Base-by-base conservation (phyloP, 2,797 vertebrate species). In the Xenentodon cancila region DNA sequence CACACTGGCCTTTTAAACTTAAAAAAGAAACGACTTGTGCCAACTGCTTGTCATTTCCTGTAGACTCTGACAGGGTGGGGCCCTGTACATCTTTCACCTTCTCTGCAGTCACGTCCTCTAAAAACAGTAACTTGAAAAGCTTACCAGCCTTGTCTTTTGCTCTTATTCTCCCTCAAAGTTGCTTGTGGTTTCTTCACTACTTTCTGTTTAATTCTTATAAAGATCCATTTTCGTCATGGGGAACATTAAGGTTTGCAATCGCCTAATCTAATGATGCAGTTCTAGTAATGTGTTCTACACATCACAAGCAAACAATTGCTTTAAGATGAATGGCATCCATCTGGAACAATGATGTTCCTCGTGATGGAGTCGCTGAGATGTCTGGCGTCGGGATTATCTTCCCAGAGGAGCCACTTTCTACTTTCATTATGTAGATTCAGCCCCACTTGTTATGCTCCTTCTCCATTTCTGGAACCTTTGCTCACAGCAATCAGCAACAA, bases 201-300 rank as follows among this genome's bases (percentile, higher is more conserved):
- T 50, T 71, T 72, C 34, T 54, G 21, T 75, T 73, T 43, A 59
- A 71, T 77, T 75, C 51, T 63, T 21, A 60, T 72, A 49, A 40
- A 16, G 46, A 57, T 44, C 53, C 64, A 48, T 51, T 59, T 70
- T 43, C 59, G 74, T 76, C 75, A 68, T 51, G 12, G 78, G 59
- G n/a, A 66, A 74, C 49, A 81, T 80, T 79, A 79, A 64, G 63
- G 57, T 78, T 79, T 70, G 73, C 75, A 79, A 80, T 84, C 80
- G 74, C 60, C 69, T 67, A 60, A 80, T 81, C 74, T 77, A 82
- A 84, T 80, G 79, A 77, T 30, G 34, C 34, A 37, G 54, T 54
- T 82, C 48, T 32, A 65, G 70, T 18, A 43, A 27, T 47, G 45
- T 37, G 70, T 50, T 73, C 44, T 15, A 25, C 72, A 74, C 58